Evolutionary conservation across 2,888 invertebrate genomes (phyloP).

Genomic region (Corythucha ciliata): DNA sequence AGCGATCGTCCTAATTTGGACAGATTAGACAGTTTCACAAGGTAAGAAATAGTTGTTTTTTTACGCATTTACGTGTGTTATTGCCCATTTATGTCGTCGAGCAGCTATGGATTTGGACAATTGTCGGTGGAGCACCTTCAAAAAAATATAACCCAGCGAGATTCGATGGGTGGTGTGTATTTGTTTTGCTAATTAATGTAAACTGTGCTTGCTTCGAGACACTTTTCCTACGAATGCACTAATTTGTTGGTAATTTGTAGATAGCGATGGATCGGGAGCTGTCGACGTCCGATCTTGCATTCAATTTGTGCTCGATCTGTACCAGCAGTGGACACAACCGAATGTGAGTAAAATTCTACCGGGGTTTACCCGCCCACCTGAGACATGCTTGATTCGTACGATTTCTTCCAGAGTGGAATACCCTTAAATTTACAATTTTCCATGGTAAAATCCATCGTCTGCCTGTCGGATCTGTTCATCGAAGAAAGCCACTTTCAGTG

Average conservation of each 20-base stretch:
- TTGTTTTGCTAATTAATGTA: constrained; percentile 26
- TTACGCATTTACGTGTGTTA: too few relatives aligned
- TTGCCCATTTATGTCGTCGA: too few relatives aligned
- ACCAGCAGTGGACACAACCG: constrained; percentile 61
- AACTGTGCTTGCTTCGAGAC: too few relatives aligned
- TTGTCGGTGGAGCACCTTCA: constrained; percentile 55
- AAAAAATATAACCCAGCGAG: constrained; percentile 40
- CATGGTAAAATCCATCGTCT: constrained; percentile 55
- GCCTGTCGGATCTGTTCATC: constrained; percentile 65
- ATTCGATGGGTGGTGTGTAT: constrained; percentile 14
- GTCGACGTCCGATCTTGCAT: constrained; percentile 88
- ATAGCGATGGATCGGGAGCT: constrained; percentile 48
- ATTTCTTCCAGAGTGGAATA: constrained; percentile 29
- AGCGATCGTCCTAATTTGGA: constrained; percentile 33
- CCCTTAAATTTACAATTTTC: constrained; percentile 40
- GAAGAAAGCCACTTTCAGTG: constrained; percentile 68
- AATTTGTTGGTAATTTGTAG: constrained; percentile 39
- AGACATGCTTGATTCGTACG: constrained; percentile 41
- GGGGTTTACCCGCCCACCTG: constrained; percentile 39
- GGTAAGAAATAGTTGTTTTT: too few relatives aligned
- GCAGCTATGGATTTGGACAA: constrained; percentile 51
- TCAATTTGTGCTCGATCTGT: constrained; percentile 83
- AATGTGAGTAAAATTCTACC: constrained; percentile 44
- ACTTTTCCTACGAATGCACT: too few relatives aligned
- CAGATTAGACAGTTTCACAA: constrained; percentile 29